Base-by-base conservation (phyloP, 2,113 vertebrate genomes). In the Pluvianellus socialis region DNA sequence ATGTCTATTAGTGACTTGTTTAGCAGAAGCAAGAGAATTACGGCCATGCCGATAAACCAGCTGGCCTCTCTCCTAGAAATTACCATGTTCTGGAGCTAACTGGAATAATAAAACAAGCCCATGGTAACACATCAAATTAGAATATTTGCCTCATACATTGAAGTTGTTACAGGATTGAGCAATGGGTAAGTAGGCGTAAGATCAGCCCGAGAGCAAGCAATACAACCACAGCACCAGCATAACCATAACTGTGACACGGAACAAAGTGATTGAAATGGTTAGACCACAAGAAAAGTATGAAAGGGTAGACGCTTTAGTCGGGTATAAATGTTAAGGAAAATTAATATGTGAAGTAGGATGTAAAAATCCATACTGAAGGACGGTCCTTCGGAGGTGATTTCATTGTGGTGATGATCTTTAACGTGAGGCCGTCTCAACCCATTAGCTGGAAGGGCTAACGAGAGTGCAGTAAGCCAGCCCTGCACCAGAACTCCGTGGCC, bases 101-200 rank as follows among this genome's bases (percentile, higher is more conserved):
- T 49, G 66, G 77, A 85, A 68, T 40, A 94, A 79, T 24, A 91
- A 83, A 88, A 33, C 53, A 90, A 67, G 90, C 26, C 67, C 58
- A 21, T 30, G 53, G 66, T 65, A 95, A 61, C 44, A 32, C 1
- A 6, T 61, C 22, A 79, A 65, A 75, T 49, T 27, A 40, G 61
- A 68, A 8, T 76, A 82, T 75, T 94, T 93, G 61, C 30, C 53
- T 76, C n/a, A 6, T 28, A 26, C 6, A 14, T 7, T 49, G 71
- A 75, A 90, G 42, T 16, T 58, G 45, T 42, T 65, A 66, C 58
- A 73, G 67, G 79, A 58, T 82, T 91, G 32, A 88, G 74, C 67
- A 95, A 95, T 17, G 40, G 70, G 5, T 53, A 87, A 82, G 85
- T 71, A 92, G 77, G 92, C 76, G 58, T 32, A 95, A 96, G 85